A percentile compares a stretch with the other conserved stretches of the same genome.
These are phyloP conservation scores for Chondrilla cf. caribensis DNA, from an alignment of 37 sponge, comb jelly and placozoan genomes.

Conservation along the genomic window DNA sequence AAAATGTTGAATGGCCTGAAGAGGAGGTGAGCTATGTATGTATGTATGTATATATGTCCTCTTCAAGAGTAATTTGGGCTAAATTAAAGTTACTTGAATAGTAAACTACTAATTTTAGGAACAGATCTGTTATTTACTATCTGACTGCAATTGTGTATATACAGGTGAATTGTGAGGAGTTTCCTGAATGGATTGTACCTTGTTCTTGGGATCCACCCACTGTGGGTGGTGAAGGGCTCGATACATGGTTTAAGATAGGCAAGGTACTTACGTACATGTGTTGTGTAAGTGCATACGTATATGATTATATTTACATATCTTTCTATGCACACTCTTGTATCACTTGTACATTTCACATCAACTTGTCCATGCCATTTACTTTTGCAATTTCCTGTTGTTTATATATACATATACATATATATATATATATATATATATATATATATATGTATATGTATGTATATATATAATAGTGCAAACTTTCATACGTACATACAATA, in stretches of 20 bases:
- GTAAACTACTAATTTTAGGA: background rate
- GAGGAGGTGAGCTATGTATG: conserved; percentile 80
- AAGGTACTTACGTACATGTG: conserved; percentile 24
- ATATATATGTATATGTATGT: too few relatives aligned
- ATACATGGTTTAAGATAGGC: conserved; percentile 42
- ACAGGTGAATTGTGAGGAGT: conserved; percentile 39
- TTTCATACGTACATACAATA: background rate
- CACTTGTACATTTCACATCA: too few relatives aligned
- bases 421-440: too few relatives aligned
- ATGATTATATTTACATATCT: too few relatives aligned
- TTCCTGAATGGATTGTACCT: conserved; percentile 56
- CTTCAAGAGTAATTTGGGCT: too few relatives aligned
- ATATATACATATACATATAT: too few relatives aligned
- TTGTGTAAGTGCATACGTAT: background rate
- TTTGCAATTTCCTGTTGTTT: too few relatives aligned
- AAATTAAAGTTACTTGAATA: conserved; percentile 17
- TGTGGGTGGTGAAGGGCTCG: conserved; percentile 15
- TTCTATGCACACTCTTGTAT: too few relatives aligned
- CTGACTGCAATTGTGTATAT: too few relatives aligned
- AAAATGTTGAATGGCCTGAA: conserved; percentile 60
- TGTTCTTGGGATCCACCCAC: conserved; percentile 20
- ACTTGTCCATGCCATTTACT: too few relatives aligned
- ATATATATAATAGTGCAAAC: background rate
- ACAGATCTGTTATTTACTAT: too few relatives aligned
- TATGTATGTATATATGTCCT: too few relatives aligned